Percentiles rank a stretch among this genome's conserved stretches.
phyloP scores from a whole-genome alignment of 92 coral and sea anemone genomes.

The Muricea muricata region DNA sequence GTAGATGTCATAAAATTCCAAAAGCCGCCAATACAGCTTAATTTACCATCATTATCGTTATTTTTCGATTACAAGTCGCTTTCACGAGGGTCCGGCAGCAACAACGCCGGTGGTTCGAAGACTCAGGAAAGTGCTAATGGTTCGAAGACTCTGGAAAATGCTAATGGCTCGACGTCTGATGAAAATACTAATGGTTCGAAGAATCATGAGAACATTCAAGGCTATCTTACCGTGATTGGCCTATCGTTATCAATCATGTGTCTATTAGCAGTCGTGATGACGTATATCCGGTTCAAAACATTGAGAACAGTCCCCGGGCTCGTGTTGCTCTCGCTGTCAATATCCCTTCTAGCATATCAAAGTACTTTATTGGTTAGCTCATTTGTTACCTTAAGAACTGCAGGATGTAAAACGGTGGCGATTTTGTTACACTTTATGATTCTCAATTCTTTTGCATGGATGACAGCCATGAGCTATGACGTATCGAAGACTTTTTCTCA shows the following conservation, averaged over 20 bases:
- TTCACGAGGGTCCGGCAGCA: neutral
- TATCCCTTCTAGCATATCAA: slow-evolving; percentile 23
- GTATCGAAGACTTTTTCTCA: slow-evolving; percentile 6
- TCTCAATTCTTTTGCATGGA: slow-evolving; percentile 12
- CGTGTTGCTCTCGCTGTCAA: neutral
- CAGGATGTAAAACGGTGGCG: slow-evolving; percentile 11
- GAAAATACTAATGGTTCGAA: neutral
- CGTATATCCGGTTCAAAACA: neutral
- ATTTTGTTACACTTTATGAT: neutral
- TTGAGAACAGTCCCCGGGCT: slow-evolving; percentile 16
- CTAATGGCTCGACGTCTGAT: neutral
- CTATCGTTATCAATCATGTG: slow-evolving; percentile 12
- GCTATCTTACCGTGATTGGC: slow-evolving; percentile 16
- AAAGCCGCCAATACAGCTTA: neutral
- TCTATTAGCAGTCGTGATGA: neutral
- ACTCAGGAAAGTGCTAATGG: neutral
- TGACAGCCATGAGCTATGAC: slow-evolving; percentile 32
- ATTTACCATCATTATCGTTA: neutral
- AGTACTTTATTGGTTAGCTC: slow-evolving; percentile 6
- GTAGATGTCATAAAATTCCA: neutral
- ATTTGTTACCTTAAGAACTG: neutral
- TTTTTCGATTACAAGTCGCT: slow-evolving; percentile 4
- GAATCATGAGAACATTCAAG: slow-evolving; percentile 8
- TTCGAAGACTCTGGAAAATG: neutral
- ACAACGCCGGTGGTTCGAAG: neutral